A percentile compares a stretch with the other conserved stretches of the same genome.
Conservation (phyloP, 1,140 invertebrate species). For the Oreohelix idahoensis region DNA sequence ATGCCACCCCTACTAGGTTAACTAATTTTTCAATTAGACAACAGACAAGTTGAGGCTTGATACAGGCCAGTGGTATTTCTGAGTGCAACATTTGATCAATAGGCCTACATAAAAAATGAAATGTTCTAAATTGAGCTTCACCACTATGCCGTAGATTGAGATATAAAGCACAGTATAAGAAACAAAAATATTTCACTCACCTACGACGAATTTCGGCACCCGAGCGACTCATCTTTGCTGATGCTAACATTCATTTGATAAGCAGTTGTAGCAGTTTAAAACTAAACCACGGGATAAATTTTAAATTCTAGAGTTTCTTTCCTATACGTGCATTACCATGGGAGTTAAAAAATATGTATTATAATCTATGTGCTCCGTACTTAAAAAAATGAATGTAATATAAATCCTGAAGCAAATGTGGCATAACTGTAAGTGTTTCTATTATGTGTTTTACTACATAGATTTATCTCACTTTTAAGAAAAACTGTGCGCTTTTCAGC, state of each 20-base stretch:
- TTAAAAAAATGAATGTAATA: too few relatives aligned
- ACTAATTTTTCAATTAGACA: background rate
- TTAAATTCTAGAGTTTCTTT: too few relatives aligned
- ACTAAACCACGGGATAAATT: too few relatives aligned
- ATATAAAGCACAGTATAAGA: background rate
- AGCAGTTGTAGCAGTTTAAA: background rate
- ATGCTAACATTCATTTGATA: background rate
- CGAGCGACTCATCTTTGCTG: slow-evolving; percentile 10
- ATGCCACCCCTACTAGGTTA: background rate
- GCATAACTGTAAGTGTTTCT: too few relatives aligned
- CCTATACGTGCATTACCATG: too few relatives aligned
- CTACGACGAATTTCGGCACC: slow-evolving; percentile 30
- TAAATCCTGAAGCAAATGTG: too few relatives aligned
- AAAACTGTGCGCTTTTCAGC: too few relatives aligned
- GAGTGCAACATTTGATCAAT: background rate
- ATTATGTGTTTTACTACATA: too few relatives aligned
- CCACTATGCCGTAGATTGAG: background rate
- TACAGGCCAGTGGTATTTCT: background rate
- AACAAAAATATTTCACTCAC: background rate
- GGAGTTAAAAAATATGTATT: too few relatives aligned
- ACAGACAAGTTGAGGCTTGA: background rate
- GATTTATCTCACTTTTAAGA: too few relatives aligned
- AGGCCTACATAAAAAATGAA: background rate
- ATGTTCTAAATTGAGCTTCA: background rate
- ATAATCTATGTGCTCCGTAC: too few relatives aligned